Base-by-base conservation (phyloP, 1,140 invertebrate species). In the Drosophila ohnishii region DNA sequence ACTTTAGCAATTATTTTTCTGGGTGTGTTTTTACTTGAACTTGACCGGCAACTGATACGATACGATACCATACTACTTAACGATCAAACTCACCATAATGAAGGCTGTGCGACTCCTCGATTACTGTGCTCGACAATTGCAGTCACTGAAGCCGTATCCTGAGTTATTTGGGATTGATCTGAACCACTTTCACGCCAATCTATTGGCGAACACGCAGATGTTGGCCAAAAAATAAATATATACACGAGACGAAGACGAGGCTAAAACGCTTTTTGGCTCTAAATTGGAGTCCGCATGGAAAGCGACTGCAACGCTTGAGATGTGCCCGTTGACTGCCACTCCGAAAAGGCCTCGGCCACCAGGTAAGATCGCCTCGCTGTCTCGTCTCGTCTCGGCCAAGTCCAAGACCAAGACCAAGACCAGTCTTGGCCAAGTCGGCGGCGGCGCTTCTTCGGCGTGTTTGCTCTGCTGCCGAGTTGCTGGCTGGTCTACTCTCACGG, bases 241-340 rank as follows among this genome's bases (percentile, higher is more conserved):
- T 16, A 74, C 51, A 75, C 59, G 39, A 66, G 45, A 39, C 53
- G 25, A 51, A 37, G 16, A 42, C 5, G 19, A 62, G 56, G 28
- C 34, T 67, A 47, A 39, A 25, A 62, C 61, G 72, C 13, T 57
- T 58, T 45, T 58, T 48, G 35, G 11, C 42, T 51, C 35, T 5
- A 22, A 69, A 59, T 16, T 83, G 39, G 57, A 62, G 58, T 47
- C 59, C 35, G 59, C 22, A 50, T 76, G 47, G 69, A 56, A 63
- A 80, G 80, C 84, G 80, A 80, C 84, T 88, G 84, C 77, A 78
- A 67, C 48, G 84, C 76, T 80, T 77, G 80, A 88, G 84, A 84
- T 87, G 77, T 87, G 67, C 56, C 76, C 76, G 84, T 72, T 84
- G 84, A 87, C 84, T 87, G 84, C 40, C 77, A 71, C 55, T 80